phyloP scores from a whole-genome alignment of 2,797 vertebrate genomes.

The Gambusia yucatana region DNA sequence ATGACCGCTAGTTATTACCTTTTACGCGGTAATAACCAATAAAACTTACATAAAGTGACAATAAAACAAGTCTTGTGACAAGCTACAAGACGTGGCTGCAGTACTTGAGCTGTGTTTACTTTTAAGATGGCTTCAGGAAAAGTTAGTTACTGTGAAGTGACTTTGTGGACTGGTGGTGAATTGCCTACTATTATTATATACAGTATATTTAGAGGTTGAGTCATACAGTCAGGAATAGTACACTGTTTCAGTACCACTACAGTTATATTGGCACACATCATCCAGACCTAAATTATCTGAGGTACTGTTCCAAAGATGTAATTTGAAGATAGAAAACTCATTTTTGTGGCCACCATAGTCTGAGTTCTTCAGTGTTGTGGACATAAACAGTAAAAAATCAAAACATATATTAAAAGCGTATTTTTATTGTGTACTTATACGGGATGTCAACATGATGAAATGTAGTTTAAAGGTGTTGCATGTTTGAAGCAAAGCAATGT shows the following conservation, averaged over 20 bases:
- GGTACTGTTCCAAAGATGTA: constrained; percentile 12
- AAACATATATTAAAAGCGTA: background rate
- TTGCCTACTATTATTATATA: background rate
- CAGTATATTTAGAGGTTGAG: constrained; percentile 14
- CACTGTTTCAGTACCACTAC: constrained; percentile 3
- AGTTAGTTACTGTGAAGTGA: constrained; percentile 3
- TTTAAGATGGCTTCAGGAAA: constrained; percentile 7
- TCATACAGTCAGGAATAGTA: background rate
- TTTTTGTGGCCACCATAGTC: background rate
- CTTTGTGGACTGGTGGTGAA: background rate
- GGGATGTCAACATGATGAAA: background rate
- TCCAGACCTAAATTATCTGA: background rate
- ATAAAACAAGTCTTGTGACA: constrained; percentile 2
- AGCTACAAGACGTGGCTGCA: background rate
- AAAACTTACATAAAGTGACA: background rate
- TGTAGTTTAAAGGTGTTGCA: background rate
- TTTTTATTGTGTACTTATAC: background rate
- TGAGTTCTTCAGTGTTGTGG: background rate
- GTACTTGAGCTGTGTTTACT: background rate
- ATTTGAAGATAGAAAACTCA: background rate
- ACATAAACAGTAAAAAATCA: background rate
- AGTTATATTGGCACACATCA: constrained; percentile 4
- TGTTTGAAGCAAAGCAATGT: background rate
- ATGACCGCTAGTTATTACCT: background rate
- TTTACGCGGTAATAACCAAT: background rate